phyloP scores from a whole-genome alignment of 2,113 vertebrate species.

The Herpetotheres cachinnans region DNA sequence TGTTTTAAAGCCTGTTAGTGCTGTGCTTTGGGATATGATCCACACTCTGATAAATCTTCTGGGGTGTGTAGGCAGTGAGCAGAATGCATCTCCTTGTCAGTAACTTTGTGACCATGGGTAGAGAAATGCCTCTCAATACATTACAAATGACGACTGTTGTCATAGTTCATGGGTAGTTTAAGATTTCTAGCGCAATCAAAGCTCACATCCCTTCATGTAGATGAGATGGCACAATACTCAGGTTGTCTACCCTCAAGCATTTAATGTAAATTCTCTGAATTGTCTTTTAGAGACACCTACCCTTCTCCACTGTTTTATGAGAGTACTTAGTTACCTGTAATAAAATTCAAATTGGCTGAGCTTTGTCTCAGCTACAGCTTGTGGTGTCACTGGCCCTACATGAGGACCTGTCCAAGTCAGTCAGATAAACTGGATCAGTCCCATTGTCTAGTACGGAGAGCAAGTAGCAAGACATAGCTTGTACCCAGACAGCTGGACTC shows the following conservation, averaged over 20 bases:
- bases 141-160: neutral
- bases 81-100: neutral
- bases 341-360: neutral
- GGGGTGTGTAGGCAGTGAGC: neutral
- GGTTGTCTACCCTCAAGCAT: neutral
- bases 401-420: neutral
- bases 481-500: neutral
- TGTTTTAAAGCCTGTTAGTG: slow-evolving; percentile 49
- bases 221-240: neutral
- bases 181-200: neutral
- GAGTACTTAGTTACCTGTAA: neutral
- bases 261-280: neutral
- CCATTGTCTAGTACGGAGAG: neutral
- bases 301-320: neutral
- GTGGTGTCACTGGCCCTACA: neutral
- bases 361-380: neutral
- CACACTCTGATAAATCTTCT: slow-evolving; percentile 38
- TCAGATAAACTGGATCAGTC: neutral
- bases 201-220: neutral
- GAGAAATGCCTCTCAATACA: neutral
- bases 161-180: neutral
- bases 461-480: neutral
- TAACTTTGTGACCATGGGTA: neutral
- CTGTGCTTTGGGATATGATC: slow-evolving; percentile 41
- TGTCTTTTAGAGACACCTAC: neutral